Conservation (phyloP, 1,140 invertebrate species). For the Papilio machaon region DNA sequence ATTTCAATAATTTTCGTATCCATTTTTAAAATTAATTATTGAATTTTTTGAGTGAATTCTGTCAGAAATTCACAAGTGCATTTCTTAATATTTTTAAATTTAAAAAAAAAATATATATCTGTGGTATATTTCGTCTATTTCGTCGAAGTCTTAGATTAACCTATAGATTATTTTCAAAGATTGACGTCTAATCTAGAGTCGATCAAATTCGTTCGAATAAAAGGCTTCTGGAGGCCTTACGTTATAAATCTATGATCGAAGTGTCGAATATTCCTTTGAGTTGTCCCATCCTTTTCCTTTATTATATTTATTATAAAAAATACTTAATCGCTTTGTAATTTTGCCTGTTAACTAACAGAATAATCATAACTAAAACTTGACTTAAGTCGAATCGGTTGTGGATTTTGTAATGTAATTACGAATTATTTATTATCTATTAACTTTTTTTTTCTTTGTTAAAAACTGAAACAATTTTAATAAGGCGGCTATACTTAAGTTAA, state of each 20-base stretch:
- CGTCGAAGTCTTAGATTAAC: too few species aligned
- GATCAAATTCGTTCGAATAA: too few species aligned
- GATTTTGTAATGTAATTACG: slow-evolving; percentile 73
- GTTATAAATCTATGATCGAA: neutral
- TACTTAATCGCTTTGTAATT: slow-evolving; percentile 77
- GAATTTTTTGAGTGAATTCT: too few species aligned
- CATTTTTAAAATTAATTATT: too few species aligned
- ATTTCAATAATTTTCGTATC: too few species aligned
- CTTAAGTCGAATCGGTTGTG: slow-evolving; percentile 52
- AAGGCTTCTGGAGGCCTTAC: too few species aligned
- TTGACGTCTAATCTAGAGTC: too few species aligned
- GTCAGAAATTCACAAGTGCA: too few species aligned
- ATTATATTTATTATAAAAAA: slow-evolving; percentile 74
- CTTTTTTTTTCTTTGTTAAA: slow-evolving; percentile 71
- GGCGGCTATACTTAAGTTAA: slow-evolving; percentile 77
- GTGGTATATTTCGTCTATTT: too few species aligned
- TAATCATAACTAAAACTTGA: slow-evolving; percentile 42
- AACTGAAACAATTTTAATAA: slow-evolving; percentile 71
- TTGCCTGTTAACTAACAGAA: slow-evolving; percentile 62
- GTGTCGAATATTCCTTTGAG: slow-evolving; percentile 49
- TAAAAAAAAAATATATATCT: too few species aligned
- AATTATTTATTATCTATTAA: slow-evolving; percentile 69
- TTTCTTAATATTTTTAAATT: too few species aligned
- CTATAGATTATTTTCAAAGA: too few species aligned
- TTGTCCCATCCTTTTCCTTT: slow-evolving; percentile 67